A percentile compares a stretch with the other conserved stretches of the same genome.
phyloP scores from a whole-genome alignment of 2,888 invertebrate species.

The Sipha maydis region DNA sequence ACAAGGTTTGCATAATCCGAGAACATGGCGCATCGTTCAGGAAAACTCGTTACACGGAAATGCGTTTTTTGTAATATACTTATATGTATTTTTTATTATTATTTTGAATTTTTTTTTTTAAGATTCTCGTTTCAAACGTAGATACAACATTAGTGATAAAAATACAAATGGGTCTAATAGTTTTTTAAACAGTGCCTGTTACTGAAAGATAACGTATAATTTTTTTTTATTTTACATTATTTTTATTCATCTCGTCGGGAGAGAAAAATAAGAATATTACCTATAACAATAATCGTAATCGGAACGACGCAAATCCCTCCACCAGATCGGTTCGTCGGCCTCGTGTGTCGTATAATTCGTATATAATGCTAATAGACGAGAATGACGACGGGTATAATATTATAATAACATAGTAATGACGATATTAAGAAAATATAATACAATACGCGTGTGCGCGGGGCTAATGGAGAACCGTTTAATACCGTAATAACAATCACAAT shows the following conservation, averaged over 20 bases:
- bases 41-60: constrained; percentile 38
- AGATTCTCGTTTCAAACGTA: constrained; percentile 26
- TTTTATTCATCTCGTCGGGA: not conserved
- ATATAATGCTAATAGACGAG: constrained; percentile 55
- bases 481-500: not conserved
- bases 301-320: constrained; percentile 44
- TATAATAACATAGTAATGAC: not conserved
- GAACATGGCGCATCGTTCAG: not conserved
- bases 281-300: constrained; percentile 59
- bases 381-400: constrained; percentile 29
- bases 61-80: not conserved
- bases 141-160: constrained; percentile 48
- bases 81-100: not conserved
- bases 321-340: constrained; percentile 25
- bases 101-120: not conserved
- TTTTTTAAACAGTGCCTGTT: constrained; percentile 36
- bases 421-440: constrained; percentile 29
- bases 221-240: constrained; percentile 30
- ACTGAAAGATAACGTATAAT: constrained; percentile 52
- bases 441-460: not conserved
- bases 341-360: constrained; percentile 38
- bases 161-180: constrained; percentile 46
- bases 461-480: constrained; percentile 42
- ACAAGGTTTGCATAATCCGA: not conserved
- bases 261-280: constrained; percentile 9